Conservation (phyloP, 2,888 invertebrate genomes). For the Cataglyphis livida region DNA sequence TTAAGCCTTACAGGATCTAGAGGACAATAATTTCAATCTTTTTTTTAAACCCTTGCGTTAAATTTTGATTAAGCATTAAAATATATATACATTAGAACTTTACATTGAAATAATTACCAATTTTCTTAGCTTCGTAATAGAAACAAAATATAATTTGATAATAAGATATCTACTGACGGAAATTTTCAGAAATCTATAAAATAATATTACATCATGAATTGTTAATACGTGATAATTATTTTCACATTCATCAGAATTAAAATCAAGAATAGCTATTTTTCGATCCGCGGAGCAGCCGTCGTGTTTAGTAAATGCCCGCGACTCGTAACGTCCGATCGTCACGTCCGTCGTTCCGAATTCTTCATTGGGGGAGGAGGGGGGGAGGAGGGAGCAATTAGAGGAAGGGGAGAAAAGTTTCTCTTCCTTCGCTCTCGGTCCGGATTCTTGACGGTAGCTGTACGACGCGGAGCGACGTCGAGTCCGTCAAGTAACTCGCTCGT, state of each 20-base stretch:
- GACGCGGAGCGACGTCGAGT: constrained; percentile 77
- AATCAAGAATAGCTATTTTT: not conserved
- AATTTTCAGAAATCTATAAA: not conserved
- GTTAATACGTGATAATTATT: not conserved
- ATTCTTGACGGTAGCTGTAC: constrained; percentile 78
- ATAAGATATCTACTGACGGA: too few relatives aligned
- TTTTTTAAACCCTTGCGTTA: not conserved
- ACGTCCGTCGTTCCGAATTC: constrained; percentile 35
- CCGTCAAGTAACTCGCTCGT: constrained; percentile 81
- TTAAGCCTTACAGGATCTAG: not conserved
- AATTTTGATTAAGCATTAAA: not conserved
- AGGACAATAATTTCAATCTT: not conserved
- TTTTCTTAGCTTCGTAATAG: not conserved
- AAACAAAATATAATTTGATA: not conserved
- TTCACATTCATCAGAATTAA: not conserved
- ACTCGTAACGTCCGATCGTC: constrained; percentile 13
- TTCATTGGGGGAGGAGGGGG: not conserved
- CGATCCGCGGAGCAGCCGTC: not conserved
- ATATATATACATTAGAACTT: not conserved
- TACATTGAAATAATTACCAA: constrained; percentile 21
- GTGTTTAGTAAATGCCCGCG: not conserved
- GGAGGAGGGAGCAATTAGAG: not conserved
- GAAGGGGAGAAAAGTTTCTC: constrained; percentile 30
- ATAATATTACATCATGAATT: not conserved
- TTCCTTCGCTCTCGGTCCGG: constrained; percentile 36